These are phyloP conservation scores for Ypsolopha sequella DNA, from an alignment of 2,888 invertebrate species.

Conservation along the genomic window DNA sequence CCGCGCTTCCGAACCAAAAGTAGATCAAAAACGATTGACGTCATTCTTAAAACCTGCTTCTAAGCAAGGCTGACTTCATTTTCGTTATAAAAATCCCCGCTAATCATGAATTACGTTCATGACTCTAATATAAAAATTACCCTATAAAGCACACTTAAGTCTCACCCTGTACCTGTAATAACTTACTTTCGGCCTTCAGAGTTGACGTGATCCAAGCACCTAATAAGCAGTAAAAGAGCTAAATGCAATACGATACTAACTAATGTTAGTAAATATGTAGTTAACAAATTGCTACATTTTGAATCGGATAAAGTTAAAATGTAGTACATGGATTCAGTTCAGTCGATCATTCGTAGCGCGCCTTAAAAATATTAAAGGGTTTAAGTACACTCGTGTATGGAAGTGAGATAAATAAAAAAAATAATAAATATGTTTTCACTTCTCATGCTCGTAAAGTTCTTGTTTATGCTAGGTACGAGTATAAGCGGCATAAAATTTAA, in stretches of 20 bases:
- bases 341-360: slow-evolving; percentile 55
- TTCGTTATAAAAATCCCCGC: no score
- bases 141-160: no score
- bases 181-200: background rate
- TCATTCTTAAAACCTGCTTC: no score
- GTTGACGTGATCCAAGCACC: background rate
- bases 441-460: no score
- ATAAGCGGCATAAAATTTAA: no score
- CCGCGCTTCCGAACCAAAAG: no score
- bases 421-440: background rate
- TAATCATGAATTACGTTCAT: no score
- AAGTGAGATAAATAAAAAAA: slow-evolving; percentile 17
- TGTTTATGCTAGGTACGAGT: no score
- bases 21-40: no score
- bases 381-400: slow-evolving; percentile 28
- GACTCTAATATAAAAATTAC: no score
- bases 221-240: background rate
- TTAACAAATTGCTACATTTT: slow-evolving; percentile 57
- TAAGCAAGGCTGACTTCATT: no score
- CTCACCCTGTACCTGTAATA: background rate
- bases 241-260: background rate
- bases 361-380: slow-evolving; percentile 59
- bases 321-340: slow-evolving; percentile 46
- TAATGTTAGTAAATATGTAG: slow-evolving; percentile 16
- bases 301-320: slow-evolving; percentile 51